Percentiles rank a stretch among this genome's conserved stretches.
These are phyloP conservation scores for Brachionus asplanchnoidis DNA, from an alignment of 1,140 invertebrate genomes.

Conservation along the genomic window DNA sequence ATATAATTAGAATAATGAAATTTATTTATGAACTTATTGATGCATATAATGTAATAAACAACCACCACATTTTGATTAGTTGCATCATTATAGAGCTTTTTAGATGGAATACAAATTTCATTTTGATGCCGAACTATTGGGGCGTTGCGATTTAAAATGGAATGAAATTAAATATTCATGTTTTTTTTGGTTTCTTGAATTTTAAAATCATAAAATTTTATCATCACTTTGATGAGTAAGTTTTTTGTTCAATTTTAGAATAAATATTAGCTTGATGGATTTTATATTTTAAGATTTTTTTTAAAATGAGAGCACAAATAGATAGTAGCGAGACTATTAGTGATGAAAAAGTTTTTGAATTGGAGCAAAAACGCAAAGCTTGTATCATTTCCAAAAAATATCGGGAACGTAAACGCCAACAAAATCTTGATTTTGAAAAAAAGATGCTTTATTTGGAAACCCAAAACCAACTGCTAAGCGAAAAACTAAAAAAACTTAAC, in stretches of 20 bases:
- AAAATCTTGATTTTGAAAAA: background rate
- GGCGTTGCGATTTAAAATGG: background rate
- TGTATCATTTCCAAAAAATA: constrained; percentile 28
- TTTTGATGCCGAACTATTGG: background rate
- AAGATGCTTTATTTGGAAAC: background rate
- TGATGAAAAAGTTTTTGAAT: background rate
- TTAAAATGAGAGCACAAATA: background rate
- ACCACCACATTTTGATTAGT: background rate
- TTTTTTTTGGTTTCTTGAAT: background rate
- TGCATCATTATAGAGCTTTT: background rate
- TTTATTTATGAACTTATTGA: background rate
- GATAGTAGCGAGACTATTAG: background rate
- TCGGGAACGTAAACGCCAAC: background rate
- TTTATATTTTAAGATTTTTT: background rate
- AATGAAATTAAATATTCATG: background rate
- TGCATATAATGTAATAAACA: background rate
- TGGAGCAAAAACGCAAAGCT: constrained; percentile 19
- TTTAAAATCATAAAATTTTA: background rate
- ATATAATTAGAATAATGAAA: background rate
- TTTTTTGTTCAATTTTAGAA: background rate
- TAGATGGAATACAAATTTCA: background rate
- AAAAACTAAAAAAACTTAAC: background rate
- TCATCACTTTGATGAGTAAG: background rate
- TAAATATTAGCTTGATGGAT: background rate
- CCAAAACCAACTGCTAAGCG: background rate